A percentile compares a stretch with the other conserved stretches of the same genome.
These are phyloP conservation scores for Thryonomys swinderianus DNA, from an alignment of 2,113 vertebrate genomes.

Conservation along the genomic window DNA sequence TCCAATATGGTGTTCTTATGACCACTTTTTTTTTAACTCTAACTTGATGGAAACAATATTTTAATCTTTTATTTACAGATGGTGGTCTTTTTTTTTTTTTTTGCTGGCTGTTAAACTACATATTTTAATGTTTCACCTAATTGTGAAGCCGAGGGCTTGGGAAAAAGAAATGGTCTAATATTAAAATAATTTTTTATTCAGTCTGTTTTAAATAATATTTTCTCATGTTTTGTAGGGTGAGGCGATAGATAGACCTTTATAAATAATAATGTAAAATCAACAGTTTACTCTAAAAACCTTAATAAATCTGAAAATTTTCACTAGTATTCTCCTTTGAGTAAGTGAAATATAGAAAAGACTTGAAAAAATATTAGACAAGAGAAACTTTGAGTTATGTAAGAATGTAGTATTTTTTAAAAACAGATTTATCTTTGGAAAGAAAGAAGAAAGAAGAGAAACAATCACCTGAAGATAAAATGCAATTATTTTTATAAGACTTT, in stretches of 20 bases:
- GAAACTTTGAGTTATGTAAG: neutral
- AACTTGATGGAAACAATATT: constrained; percentile 4
- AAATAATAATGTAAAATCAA: constrained; percentile 1
- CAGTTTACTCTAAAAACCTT: neutral
- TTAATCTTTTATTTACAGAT: constrained; percentile 11
- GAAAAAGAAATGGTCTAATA: constrained; percentile 3
- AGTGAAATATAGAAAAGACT: neutral
- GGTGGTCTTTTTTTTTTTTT: neutral
- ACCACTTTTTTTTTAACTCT: neutral
- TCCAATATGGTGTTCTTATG: neutral
- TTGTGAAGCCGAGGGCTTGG: neutral
- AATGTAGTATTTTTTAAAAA: neutral
- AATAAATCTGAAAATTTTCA: neutral
- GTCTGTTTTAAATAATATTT: neutral
- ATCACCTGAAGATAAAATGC: neutral
- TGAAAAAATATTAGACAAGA: neutral
- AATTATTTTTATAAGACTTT: neutral
- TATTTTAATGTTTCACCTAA: neutral
- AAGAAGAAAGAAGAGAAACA: neutral
- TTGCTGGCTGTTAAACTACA: neutral
- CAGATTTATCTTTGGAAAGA: constrained; percentile 23
- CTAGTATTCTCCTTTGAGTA: neutral
- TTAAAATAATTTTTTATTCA: constrained; percentile 14
- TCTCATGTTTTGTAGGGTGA: neutral
- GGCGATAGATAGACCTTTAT: neutral